Evolutionary conservation across 2,113 vertebrate genomes (phyloP).

Genomic region (Muscicapa adusta): DNA sequence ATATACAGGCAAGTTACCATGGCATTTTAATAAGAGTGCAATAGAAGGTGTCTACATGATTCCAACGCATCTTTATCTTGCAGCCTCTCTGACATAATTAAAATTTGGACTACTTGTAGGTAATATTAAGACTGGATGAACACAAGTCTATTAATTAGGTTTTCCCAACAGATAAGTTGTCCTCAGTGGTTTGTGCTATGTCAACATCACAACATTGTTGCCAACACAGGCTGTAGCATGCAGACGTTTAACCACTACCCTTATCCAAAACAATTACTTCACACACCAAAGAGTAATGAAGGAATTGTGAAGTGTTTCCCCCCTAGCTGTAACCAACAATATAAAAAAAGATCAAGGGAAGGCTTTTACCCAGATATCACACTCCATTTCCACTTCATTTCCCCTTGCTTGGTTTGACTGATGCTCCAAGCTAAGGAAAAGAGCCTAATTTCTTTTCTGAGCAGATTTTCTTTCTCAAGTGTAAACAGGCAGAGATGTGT

Average conservation of each 20-base stretch:
- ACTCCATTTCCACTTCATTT: slow-evolving; percentile 44
- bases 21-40: not conserved
- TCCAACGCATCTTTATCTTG: not conserved
- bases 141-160: not conserved
- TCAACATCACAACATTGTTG: not conserved
- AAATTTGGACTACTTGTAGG: not conserved
- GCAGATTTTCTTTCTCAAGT: not conserved
- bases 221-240: not conserved
- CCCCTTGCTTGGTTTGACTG: not conserved
- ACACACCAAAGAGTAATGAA: not conserved
- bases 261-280: not conserved
- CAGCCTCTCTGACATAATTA: not conserved
- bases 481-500: not conserved
- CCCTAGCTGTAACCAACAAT: not conserved
- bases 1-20: not conserved
- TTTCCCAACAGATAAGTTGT: not conserved
- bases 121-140: not conserved
- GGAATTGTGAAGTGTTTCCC: not conserved
- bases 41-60: not conserved
- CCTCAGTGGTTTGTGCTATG: not conserved
- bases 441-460: not conserved
- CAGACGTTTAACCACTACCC: not conserved
- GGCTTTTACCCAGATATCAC: not conserved
- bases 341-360: slow-evolving; percentile 17
- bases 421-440: not conserved